Percentiles rank a stretch among this genome's conserved stretches.
Evolutionary conservation across 2,888 invertebrate genomes (phyloP).

Genomic region (Lydus trimaculatus): DNA sequence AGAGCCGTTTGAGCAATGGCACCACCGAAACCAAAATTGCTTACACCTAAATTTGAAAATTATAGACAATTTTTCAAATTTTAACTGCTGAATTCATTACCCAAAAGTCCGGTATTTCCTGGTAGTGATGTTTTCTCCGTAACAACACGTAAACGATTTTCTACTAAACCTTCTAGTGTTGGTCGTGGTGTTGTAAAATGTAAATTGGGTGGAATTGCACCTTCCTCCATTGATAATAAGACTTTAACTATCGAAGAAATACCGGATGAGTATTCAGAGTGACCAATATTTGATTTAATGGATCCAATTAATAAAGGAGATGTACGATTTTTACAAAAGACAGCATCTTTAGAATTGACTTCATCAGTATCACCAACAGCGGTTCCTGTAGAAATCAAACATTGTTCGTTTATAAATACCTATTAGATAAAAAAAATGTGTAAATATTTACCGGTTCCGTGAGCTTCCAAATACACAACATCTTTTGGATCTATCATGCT

Average conservation of each 20-base stretch:
- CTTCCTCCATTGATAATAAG: conserved; percentile 78
- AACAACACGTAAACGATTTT: background rate
- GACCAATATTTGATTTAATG: conserved; percentile 93
- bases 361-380: conserved; percentile 93
- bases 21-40: conserved; percentile 24
- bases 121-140: background rate
- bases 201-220: conserved; percentile 84
- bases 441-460: background rate
- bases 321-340: conserved; percentile 76
- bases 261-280: conserved; percentile 87
- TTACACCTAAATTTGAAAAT: conserved; percentile 13
- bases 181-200: conserved; percentile 66
- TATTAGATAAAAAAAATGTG: too few relatives aligned
- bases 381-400: conserved; percentile 63
- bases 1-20: conserved; percentile 46
- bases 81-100: background rate
- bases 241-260: conserved; percentile 77
- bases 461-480: conserved; percentile 53
- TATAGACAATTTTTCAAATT: background rate
- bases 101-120: background rate
- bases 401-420: too few relatives aligned
- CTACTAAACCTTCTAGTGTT: conserved; percentile 66
- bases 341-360: conserved; percentile 79
- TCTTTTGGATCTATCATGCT: conserved; percentile 73
- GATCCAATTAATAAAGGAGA: conserved; percentile 82